Conservation (phyloP, 1,140 invertebrate genomes). For the Eupeodes corollae region DNA sequence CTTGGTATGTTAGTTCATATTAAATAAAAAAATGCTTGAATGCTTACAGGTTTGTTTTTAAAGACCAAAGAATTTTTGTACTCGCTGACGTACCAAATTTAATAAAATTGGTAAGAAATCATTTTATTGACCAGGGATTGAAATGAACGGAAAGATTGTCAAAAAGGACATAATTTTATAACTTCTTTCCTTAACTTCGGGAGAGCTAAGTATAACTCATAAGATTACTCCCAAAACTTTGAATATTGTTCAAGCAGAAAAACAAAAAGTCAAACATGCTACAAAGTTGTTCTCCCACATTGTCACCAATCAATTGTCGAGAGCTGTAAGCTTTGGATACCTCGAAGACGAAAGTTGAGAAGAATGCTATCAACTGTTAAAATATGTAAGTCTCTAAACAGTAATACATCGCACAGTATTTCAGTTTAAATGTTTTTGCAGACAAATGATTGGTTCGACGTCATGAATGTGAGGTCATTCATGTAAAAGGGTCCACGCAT, state of each 20-base stretch:
- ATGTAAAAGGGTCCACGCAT: constrained; percentile 2
- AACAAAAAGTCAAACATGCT: too few species aligned
- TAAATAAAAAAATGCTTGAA: background rate
- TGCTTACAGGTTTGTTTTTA: background rate
- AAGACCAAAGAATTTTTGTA: constrained; percentile 6
- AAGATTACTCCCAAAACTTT: constrained; percentile 4
- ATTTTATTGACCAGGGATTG: constrained; percentile 6
- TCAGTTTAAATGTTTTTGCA: too few species aligned
- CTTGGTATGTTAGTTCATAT: background rate
- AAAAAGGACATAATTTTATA: constrained; percentile 4
- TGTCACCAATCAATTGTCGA: background rate
- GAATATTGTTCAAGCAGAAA: too few species aligned
- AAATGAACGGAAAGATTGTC: background rate
- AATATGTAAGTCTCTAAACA: too few species aligned
- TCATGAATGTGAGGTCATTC: background rate
- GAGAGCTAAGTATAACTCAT: background rate
- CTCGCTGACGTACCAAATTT: constrained; percentile 9
- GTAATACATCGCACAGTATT: background rate
- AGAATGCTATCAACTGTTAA: background rate
- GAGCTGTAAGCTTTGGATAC: background rate
- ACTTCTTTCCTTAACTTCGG: background rate
- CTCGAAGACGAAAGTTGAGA: too few species aligned
- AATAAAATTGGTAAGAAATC: constrained; percentile 9
- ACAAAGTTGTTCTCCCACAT: background rate
- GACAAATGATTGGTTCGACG: too few species aligned